Evolutionary conservation across 2,113 vertebrate species (phyloP), one percentile per base, ranked within the genome.

Genomic region (Carlito syrichta): DNA sequence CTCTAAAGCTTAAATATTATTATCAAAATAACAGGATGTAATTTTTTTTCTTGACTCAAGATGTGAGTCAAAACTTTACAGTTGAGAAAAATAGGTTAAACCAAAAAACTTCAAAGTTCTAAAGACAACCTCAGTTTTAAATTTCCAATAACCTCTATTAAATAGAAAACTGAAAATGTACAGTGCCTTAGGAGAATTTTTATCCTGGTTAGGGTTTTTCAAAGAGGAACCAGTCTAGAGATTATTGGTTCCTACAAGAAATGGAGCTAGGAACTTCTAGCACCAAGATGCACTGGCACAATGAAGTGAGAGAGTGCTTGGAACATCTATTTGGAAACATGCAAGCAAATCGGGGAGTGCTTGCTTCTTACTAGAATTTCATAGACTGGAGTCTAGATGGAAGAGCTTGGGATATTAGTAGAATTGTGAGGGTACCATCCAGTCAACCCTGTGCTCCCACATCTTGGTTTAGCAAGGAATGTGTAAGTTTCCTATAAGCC

Each of bases 231-330:
- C 22, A 16, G 13, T 27, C 11, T 58, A n/a, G 66, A 71, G 20
- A 17, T 0, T 17, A 5, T 87, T 54, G 12, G 5, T 19, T 63
- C 10, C 56, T 58, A 3, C 1, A 10, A 30, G 7, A 2, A 38
- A 4, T 19, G 5, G 23, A 32, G 3, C 11, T 11, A 45, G 45
- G 38, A 48, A 68, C 13, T 4, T 30, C 8, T 2, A 52, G 27
- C 25, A 20, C 43, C 40, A 16, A 17, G 30, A 27, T 20, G 27
- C 35, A 2, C 14, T 63, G 10, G 25, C 56, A 8, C 9, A 40
- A 8, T 9, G 22, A 0, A n/a, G 1, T 3, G 0, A 4, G 12
- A 16, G 25, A 20, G 35, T 8, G 32, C 20, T 43, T 35, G 3
- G 11, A 56, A 12, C n/a, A n/a, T n/a, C n/a, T n/a, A n/a, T 30